Evolutionary conservation across 2,113 vertebrate species (phyloP).

Genomic region (Bos indicus): DNA sequence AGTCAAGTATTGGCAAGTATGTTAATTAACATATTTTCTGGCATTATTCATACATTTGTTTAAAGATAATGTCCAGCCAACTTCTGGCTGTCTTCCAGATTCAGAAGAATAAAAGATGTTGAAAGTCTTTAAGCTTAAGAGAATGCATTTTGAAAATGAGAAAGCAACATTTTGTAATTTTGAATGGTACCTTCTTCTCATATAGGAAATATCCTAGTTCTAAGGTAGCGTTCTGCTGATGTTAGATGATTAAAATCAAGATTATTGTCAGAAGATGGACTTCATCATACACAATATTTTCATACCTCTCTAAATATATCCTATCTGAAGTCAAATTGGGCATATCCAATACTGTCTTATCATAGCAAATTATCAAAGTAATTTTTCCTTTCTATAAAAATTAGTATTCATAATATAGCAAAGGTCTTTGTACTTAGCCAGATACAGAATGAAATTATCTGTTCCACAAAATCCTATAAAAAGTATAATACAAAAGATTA

Average conservation of each 20-base stretch:
- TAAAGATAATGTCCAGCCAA: neutral
- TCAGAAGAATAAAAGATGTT: neutral
- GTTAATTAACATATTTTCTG: neutral
- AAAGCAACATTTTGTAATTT: neutral
- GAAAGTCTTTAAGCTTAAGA: neutral
- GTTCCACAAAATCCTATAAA: neutral
- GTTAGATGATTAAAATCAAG: neutral
- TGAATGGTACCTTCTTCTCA: neutral
- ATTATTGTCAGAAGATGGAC: neutral
- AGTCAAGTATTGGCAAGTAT: neutral
- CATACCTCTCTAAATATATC: neutral
- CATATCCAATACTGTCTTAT: neutral
- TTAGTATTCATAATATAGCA: neutral
- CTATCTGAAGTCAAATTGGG: conserved; percentile 18
- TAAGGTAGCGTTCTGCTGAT: neutral
- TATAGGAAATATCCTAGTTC: neutral
- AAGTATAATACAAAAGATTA: neutral
- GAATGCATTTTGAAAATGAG: neutral
- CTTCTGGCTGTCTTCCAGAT: neutral
- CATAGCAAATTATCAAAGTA: neutral
- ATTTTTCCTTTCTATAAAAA: neutral
- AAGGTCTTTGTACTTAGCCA: neutral
- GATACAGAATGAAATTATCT: neutral
- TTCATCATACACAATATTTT: neutral
- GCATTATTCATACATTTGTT: neutral